phyloP scores from a whole-genome alignment of 2,888 invertebrate genomes.

The Macrosiphum euphorbiae region DNA sequence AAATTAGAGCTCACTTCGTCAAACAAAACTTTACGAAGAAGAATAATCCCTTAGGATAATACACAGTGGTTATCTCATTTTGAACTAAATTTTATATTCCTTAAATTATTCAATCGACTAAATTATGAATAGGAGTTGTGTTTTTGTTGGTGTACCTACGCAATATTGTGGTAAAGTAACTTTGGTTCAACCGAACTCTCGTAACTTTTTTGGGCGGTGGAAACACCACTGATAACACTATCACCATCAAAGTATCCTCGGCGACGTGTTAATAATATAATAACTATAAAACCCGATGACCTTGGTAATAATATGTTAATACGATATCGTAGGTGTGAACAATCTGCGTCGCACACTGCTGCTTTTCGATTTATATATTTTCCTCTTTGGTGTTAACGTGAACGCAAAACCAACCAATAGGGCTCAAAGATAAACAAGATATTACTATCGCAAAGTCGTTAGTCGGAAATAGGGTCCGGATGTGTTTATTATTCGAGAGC shows the following conservation, averaged over 20 bases:
- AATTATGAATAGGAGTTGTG: slow-evolving; percentile 20
- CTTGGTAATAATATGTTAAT: neutral
- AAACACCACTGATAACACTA: neutral
- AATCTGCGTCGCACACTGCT: neutral
- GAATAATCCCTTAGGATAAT: neutral
- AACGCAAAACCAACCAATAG: slow-evolving; percentile 13
- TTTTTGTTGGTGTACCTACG: neutral
- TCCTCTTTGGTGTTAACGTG: neutral
- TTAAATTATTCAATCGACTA: slow-evolving; percentile 46
- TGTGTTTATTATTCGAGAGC: neutral
- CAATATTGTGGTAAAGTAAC: neutral
- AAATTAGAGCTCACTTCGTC: neutral
- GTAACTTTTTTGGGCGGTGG: neutral
- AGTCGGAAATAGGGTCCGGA: neutral
- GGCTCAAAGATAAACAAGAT: neutral
- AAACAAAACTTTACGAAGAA: slow-evolving; percentile 33
- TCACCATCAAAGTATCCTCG: neutral
- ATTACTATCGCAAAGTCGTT: neutral
- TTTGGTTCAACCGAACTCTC: neutral
- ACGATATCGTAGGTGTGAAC: neutral
- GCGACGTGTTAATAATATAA: neutral
- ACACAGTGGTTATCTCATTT: neutral
- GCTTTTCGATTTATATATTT: neutral
- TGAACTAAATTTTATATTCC: slow-evolving; percentile 16
- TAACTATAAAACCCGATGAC: neutral